Percentiles rank a stretch among this genome's conserved stretches.
Conservation (phyloP, 2,797 vertebrate species). For the Macrochelys suwanniensis region DNA sequence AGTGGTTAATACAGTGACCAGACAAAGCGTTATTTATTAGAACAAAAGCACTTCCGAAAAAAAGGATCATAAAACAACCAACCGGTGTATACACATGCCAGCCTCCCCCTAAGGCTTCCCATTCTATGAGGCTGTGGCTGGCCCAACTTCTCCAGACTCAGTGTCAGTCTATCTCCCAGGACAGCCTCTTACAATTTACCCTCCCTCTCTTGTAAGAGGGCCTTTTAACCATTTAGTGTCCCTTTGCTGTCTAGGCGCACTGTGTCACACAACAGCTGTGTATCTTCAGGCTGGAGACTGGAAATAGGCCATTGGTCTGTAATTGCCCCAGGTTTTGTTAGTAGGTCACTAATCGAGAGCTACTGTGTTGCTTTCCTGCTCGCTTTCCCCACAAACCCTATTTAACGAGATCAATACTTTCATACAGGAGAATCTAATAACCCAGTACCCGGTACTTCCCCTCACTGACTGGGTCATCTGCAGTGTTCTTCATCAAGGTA, state of each 20-base stretch:
- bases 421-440: not conserved
- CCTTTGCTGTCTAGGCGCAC: not conserved
- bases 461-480: not conserved
- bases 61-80: not conserved
- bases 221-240: not conserved
- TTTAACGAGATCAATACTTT: not conserved
- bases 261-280: not conserved
- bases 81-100: not conserved
- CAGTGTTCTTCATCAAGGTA: not conserved
- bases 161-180: not conserved
- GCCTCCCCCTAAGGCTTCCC: not conserved
- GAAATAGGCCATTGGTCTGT: not conserved
- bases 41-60: not conserved
- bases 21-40: too few species aligned
- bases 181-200: not conserved
- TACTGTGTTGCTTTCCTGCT: not conserved
- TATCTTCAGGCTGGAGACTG: not conserved
- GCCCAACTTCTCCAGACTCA: too few species aligned
- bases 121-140: not conserved
- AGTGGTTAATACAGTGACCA: not conserved
- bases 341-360: not conserved
- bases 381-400: not conserved
- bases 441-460: not conserved
- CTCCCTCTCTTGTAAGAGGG: not conserved
- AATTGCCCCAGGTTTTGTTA: not conserved